These are phyloP conservation scores for Phylloscopus trochilus DNA, from an alignment of 2,113 vertebrate genomes.

Conservation along the genomic window DNA sequence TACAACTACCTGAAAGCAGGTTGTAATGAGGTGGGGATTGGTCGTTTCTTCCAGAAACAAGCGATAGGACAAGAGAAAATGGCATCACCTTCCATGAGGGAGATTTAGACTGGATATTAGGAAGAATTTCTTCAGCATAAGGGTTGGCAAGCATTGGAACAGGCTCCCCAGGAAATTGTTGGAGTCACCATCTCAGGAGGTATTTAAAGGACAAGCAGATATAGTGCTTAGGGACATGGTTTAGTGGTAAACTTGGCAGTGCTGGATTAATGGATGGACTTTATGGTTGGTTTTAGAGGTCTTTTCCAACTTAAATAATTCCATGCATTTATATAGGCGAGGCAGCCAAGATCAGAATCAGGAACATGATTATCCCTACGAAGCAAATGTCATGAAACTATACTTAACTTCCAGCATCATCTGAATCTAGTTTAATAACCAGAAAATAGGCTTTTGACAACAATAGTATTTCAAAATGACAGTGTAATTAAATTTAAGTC, in stretches of 20 bases:
- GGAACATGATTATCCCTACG: neutral
- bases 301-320: neutral
- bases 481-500: slow-evolving; percentile 70
- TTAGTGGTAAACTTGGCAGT: neutral
- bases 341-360: neutral
- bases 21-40: neutral
- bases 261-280: neutral
- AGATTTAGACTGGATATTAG: neutral
- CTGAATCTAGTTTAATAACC: slow-evolving; percentile 53
- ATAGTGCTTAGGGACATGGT: neutral
- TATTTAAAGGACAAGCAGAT: neutral
- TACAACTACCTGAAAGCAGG: neutral
- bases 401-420: slow-evolving; percentile 27
- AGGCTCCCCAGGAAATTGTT: neutral
- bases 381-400: neutral
- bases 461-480: slow-evolving; percentile 59
- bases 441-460: slow-evolving; percentile 66
- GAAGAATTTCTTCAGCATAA: neutral
- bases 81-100: accelerated
- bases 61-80: neutral
- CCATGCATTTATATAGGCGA: neutral
- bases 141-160: neutral
- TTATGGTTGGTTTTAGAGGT: neutral
- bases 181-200: neutral
- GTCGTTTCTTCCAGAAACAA: neutral